phyloP scores from a whole-genome alignment of 2,888 invertebrate species.

The Chalcis sispes region DNA sequence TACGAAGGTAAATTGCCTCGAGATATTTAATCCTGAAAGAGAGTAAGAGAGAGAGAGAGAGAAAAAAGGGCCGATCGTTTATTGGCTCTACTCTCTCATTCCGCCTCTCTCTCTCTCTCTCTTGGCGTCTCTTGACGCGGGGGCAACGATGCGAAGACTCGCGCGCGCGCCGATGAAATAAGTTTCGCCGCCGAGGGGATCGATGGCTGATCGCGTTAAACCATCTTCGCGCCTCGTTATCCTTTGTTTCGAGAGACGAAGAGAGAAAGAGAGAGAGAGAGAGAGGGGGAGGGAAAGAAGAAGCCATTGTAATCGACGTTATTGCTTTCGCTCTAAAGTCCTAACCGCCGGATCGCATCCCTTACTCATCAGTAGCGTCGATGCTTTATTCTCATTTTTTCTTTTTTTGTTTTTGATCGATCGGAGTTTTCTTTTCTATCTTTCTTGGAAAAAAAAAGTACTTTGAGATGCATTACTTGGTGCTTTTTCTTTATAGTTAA shows the following conservation, averaged over 20 bases:
- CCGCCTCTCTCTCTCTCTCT: no score
- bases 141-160: conserved; percentile 37
- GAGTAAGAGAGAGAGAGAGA: conserved; percentile 52
- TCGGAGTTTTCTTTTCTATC: no score
- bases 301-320: conserved; percentile 59
- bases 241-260: conserved; percentile 62
- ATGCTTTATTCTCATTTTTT: not conserved
- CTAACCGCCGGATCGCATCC: conserved; percentile 21
- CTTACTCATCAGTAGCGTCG: not conserved
- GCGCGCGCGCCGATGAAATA: conserved; percentile 56
- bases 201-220: conserved; percentile 72
- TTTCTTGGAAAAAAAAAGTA: no score
- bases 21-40: conserved; percentile 69
- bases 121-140: conserved; percentile 54
- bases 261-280: not conserved
- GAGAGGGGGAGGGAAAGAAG: not conserved
- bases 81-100: conserved; percentile 70
- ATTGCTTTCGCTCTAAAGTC: conserved; percentile 52
- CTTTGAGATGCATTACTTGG: not conserved
- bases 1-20: conserved; percentile 69
- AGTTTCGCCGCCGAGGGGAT: conserved; percentile 62
- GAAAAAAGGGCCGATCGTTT: conserved; percentile 67
- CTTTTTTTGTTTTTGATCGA: not conserved
- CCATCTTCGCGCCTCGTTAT: conserved; percentile 74
- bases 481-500: conserved; percentile 1